These are phyloP conservation scores for Sylvia atricapilla DNA, from an alignment of 2,113 vertebrate species.

Conservation along the genomic window DNA sequence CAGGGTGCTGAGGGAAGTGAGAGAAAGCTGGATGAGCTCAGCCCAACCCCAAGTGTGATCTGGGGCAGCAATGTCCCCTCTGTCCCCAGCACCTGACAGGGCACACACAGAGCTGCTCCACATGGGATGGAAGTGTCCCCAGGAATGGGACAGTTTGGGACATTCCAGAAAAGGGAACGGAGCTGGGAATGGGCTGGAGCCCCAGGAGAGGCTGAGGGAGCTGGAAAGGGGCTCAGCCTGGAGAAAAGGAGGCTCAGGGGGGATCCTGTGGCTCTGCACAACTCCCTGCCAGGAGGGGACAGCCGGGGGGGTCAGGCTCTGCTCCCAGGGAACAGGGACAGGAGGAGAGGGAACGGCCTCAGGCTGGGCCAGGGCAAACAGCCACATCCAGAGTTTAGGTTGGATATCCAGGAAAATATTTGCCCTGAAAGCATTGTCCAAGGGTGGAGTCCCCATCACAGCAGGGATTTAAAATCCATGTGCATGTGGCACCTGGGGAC, in stretches of 20 bases:
- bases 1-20: not conserved
- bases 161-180: rapidly evolving
- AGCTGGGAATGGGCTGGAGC: not conserved
- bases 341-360: not conserved
- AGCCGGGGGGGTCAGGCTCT: not conserved
- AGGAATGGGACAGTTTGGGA: rapidly evolving
- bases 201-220: not conserved
- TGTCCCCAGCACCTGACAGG: not conserved
- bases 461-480: not conserved
- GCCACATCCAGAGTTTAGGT: not conserved
- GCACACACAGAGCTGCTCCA: not conserved
- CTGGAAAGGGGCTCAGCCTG: not conserved
- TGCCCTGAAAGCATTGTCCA: rapidly evolving
- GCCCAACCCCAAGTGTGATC: rapidly evolving
- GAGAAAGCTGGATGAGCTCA: not conserved
- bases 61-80: not conserved
- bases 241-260: not conserved
- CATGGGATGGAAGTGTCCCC: rapidly evolving
- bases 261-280: not conserved
- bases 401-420: not conserved
- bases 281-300: not conserved
- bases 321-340: not conserved
- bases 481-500: not conserved
- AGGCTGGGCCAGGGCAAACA: not conserved
- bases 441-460: not conserved